phyloP scores from a whole-genome alignment of 2,113 vertebrate genomes.

The Electrona antarctica region DNA sequence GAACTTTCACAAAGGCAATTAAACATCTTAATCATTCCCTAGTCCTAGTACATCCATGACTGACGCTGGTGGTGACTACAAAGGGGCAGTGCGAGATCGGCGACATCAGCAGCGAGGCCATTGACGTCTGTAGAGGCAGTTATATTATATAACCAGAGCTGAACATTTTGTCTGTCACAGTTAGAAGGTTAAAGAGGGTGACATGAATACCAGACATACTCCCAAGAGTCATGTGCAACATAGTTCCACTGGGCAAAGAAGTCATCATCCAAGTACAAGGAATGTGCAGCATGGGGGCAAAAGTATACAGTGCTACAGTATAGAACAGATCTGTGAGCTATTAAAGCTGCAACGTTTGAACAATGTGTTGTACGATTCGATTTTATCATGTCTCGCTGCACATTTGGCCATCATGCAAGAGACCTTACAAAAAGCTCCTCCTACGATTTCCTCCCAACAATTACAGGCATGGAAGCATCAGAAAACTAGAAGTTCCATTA shows the following conservation, averaged over 20 bases:
- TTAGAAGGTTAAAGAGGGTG: constrained; percentile 71
- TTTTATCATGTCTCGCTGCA: neutral
- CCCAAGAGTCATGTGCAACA: constrained; percentile 71
- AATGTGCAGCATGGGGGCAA: neutral
- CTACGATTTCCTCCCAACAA: neutral
- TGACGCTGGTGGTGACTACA: constrained; percentile 55
- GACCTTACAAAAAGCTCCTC: neutral
- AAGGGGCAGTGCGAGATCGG: constrained; percentile 60
- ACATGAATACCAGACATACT: constrained; percentile 74
- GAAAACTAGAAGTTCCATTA: no score
- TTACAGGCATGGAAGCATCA: neutral
- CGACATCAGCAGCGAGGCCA: constrained; percentile 54
- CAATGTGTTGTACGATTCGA: neutral
- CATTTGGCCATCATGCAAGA: neutral
- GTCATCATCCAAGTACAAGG: constrained; percentile 13
- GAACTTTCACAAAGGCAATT: constrained; percentile 31
- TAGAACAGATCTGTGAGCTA: neutral
- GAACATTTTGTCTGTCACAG: constrained; percentile 78
- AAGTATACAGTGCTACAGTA: neutral
- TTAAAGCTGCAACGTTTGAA: neutral
- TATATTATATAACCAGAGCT: constrained; percentile 81
- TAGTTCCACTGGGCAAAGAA: constrained; percentile 46
- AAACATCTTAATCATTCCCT: constrained; percentile 56
- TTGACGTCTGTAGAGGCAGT: constrained; percentile 68
- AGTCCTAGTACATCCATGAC: constrained; percentile 41